Base-by-base conservation (phyloP, 2,888 invertebrate genomes). In the Acrocyrtus sp. region DNA sequence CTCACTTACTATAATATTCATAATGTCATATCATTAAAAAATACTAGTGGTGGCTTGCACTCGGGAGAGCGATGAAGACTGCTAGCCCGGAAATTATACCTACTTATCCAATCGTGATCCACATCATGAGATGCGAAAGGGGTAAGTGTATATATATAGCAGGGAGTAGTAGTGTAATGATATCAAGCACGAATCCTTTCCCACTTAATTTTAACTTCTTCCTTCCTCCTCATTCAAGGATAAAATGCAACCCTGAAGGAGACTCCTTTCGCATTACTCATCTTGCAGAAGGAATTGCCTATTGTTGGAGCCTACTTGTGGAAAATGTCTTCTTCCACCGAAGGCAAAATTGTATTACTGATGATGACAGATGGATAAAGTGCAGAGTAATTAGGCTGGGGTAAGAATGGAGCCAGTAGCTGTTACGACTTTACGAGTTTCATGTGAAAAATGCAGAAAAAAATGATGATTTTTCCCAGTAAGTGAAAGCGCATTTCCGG, bases 81-180 rank as follows among this genome's bases (percentile, higher is more conserved):
- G 53, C n/a, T 24, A 51, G 67, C 39, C 73, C 73, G 73, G 73
- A 73, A 73, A 73, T 73, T 67, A 67, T 73, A 51, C 67, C 67
- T 67, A 73, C 73, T 73, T 73, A 73, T 61, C 66, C 72, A 72
- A 72, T 73, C 67, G 65, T 73, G 67, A 73, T 62, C 34, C 12
- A 12, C 73, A 62, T 54, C 66, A 66, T 45, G 60, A 45, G 63
- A 62, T 61, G 50, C 50, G 29, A 72, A 73, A 62, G 56, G 73
- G 67, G 66, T 60, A 58, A n/a, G n/a, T n/a, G n/a, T n/a, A n/a
- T n/a, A n/a, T n/a, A n/a, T n/a, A n/a, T n/a, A 62, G 19, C 8
- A 62, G 60, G 51, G 26, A 41, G 45, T 56, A 63, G 26, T 47
- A 24, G 48, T 60, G 24, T 58, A 62, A 56, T 50, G 61, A n/a